Base-by-base conservation (phyloP, 2,888 invertebrate genomes). In the Cephus pulcher region DNA sequence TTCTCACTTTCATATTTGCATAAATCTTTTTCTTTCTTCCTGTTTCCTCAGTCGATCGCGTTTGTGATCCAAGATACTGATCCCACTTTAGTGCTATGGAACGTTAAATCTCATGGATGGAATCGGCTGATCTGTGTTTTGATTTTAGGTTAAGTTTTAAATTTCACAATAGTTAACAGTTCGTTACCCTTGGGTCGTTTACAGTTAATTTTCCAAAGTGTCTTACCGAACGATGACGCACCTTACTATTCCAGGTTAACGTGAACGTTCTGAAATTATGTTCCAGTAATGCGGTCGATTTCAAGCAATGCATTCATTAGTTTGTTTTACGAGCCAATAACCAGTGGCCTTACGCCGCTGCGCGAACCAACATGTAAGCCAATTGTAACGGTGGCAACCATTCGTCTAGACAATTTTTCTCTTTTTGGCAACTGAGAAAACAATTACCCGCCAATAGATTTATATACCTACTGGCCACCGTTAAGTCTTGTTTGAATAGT, bases 271-370 rank as follows among this genome's bases (percentile, higher is more conserved):
- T 86, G 87, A 89, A 89, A 89, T 88, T 88, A 88, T 89, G 88
- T 86, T 79, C 78, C 34, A 76, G 69, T 56, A 56, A 56, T 82
- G 81, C 80, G 79, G 80, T 79, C 78, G 80, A 84, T 89, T 86
- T 86, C 84, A 86, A 87, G 89, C 89, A 86, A 89, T 89, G 88
- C 89, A 88, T 90, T 90, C 90, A 89, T 90, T 90, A 90, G 86
- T 84, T 88, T 84, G 78, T 88, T 89, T 89, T 86, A 86, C 88
- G 84, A 85, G 84, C 88, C 86, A 88, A 88, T 88, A 88, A 88
- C 86, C 86, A 87, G 86, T 85, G 86, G 82, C 15, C 32, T 32
- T 75, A 35, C 73, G 23, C 56, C 9, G 6, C 75, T 74, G 76
- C 69, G 77, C 74, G 86, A 89, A 89, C 88, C 88, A 89, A 89